Conservation (phyloP, 2,797 vertebrate genomes). For the Oryzias sinensis region DNA sequence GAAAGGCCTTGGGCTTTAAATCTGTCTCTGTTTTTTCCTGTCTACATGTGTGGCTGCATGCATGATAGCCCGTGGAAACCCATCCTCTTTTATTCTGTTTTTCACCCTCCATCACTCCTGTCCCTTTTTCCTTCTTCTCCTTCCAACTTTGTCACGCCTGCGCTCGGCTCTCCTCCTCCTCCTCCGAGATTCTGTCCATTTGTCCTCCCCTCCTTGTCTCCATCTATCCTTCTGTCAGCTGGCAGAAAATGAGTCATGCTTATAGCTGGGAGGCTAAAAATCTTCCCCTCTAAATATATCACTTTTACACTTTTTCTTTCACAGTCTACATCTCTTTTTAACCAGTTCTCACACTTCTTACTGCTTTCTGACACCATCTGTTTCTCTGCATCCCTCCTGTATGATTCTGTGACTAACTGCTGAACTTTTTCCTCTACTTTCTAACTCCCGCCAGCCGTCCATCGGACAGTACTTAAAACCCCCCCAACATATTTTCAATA, state of each 20-base stretch:
- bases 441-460: conserved; percentile 11
- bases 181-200: conserved; percentile 14
- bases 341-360: conserved; percentile 63
- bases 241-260: conserved; percentile 78
- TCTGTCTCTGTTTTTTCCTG: conserved; percentile 25
- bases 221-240: conserved; percentile 76
- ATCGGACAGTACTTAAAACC: conserved; percentile 19
- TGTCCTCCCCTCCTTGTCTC: conserved; percentile 49
- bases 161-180: conserved; percentile 35
- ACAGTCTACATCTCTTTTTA: conserved; percentile 46
- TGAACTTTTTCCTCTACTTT: conserved; percentile 22
- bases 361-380: conserved; percentile 56
- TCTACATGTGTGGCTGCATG: conserved; percentile 40
- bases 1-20: conserved; percentile 44
- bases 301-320: conserved; percentile 53
- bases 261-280: conserved; percentile 72
- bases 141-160: conserved; percentile 41
- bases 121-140: conserved; percentile 7
- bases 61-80: conserved; percentile 20
- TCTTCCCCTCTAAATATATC: conserved; percentile 69
- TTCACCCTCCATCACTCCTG: conserved; percentile 18
- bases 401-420: conserved; percentile 40
- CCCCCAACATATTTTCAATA: conserved; percentile 34
- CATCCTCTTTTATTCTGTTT: conserved; percentile 17
- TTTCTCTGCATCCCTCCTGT: conserved; percentile 45